Base-by-base conservation (phyloP, 2,797 vertebrate genomes). In the Thaleichthys pacificus region DNA sequence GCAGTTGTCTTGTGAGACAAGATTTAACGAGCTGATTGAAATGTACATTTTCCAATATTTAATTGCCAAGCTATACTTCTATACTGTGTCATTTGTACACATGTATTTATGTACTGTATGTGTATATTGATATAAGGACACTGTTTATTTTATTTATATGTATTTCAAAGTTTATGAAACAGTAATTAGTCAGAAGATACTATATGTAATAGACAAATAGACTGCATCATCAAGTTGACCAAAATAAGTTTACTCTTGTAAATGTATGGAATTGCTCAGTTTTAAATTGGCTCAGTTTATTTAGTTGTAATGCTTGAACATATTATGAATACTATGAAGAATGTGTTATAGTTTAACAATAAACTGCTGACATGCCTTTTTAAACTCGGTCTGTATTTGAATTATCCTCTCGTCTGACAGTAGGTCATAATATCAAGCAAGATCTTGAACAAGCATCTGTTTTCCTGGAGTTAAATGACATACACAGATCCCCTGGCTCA, bases 61-160 rank as follows among this genome's bases (percentile, higher is more conserved):
- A 77, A 81, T 83, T 80, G 84, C 85, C 80, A 65, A 76, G 49
- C 68, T 86, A 81, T 86, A 79, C 87, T 87, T 87, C 78, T 89
- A 85, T 84, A 80, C 79, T 76, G 80, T 87, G 84, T 86, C 73
- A 77, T 82, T 81, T 84, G 78, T 82, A 85, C 88, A 91, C 80
- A 81, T 85, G 68, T 92, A 91, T 90, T 89, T 88, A 87, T 89
- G 85, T 91, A 88, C 73, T 78, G 86, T 91, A 89, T 88, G 86
- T 90, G 77, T 89, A 86, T 89, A 86, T 85, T 83, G 68, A 86
- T 85, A 83, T 85, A 81, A 86, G 28, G 74, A 84, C 15, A 87
- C 80, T 88, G 75, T 85, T 83, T 70, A 74, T 88, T 79, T 87
- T 90, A 90, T 93, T 91, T 91, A 91, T 91, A 87, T 85, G 35